Base-by-base conservation (phyloP, 1,140 invertebrate genomes). In the Calliopsis andreniformis region DNA sequence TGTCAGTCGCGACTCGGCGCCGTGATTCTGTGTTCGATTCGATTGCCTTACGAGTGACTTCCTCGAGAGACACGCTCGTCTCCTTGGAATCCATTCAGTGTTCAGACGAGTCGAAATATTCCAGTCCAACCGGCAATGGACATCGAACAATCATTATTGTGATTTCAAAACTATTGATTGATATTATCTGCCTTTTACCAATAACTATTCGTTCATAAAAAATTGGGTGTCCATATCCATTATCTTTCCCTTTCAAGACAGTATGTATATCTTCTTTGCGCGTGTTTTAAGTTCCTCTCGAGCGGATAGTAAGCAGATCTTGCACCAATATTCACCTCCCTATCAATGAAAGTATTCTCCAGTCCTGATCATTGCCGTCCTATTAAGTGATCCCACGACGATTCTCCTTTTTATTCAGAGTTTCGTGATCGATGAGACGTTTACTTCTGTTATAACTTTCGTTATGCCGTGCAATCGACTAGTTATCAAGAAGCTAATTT, bases 21-120 rank as follows among this genome's bases (percentile, higher is more conserved):
- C 67, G 73, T 69, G 73, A 70, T 76, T 76, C 67, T 70, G 67
- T 47, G 39, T 76, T 76, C 64, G 64, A 69, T 76, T 73, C 67
- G 59, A 78, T 78, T 56, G 39, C 51, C 58, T 63, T 53, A 43
- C 59, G n/a, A 47, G 58, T 72, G 68, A 51, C 67, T 70, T 70
- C 67, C 51, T 14, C 71, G 43, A 30, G 30, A 42, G 32, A 68
- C 20, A 76, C 72, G 51, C 30, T 58, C 43, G 39, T 20, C 45
- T 66, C 71, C 42, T 58, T 67, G 71, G 62, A 75, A 56, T 53
- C 30, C n/a, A 43, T 72, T 72, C 71, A 67, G 67, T 63, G 25
- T 30, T 47, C 23, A 23, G 32, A 28, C 32, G 42, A 28, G 23
- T 30, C 28, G 53, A 42, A 18, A 45, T 73, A 66, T 53, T 67